Percentiles rank a stretch among this genome's conserved stretches.
These are phyloP conservation scores for Helogale parvula DNA, from an alignment of 2,113 vertebrate genomes.

Conservation along the genomic window DNA sequence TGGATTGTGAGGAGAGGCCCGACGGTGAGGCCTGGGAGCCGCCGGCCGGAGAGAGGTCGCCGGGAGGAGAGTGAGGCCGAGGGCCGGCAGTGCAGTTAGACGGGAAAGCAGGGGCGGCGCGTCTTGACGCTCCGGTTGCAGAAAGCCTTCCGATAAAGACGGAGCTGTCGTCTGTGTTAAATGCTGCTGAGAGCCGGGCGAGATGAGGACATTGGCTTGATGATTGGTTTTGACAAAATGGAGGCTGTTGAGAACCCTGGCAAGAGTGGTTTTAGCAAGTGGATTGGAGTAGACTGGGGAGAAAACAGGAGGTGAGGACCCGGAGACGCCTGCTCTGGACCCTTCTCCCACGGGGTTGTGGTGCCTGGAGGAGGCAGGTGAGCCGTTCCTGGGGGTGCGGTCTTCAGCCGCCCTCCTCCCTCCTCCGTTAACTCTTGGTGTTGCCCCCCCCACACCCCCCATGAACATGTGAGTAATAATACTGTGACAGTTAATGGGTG, in stretches of 20 bases:
- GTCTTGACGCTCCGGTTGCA: not conserved
- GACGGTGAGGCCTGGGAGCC: not conserved
- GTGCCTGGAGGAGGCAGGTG: not conserved
- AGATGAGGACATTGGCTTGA: not conserved
- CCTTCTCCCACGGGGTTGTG: not conserved
- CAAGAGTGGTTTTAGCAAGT: not conserved
- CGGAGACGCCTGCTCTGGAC: not conserved
- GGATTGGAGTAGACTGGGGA: not conserved
- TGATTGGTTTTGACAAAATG: not conserved
- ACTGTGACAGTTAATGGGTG: not conserved
- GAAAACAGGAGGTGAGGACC: not conserved
- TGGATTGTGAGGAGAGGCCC: not conserved
- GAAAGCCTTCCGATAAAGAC: not conserved
- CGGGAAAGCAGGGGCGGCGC: not conserved
- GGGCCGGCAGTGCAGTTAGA: not conserved
- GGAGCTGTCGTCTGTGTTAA: not conserved
- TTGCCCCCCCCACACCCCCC: not conserved
- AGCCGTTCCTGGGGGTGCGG: not conserved
- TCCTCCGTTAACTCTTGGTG: not conserved
- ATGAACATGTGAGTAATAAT: not conserved
- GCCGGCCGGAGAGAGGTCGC: not conserved
- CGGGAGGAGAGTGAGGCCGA: not conserved
- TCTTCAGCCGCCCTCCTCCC: not conserved
- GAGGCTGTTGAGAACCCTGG: not conserved
- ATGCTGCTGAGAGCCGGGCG: not conserved